A percentile compares a stretch with the other conserved stretches of the same genome.
These are phyloP conservation scores for Lucilia cuprina DNA, from an alignment of 1,140 invertebrate species.

Conservation along the genomic window DNA sequence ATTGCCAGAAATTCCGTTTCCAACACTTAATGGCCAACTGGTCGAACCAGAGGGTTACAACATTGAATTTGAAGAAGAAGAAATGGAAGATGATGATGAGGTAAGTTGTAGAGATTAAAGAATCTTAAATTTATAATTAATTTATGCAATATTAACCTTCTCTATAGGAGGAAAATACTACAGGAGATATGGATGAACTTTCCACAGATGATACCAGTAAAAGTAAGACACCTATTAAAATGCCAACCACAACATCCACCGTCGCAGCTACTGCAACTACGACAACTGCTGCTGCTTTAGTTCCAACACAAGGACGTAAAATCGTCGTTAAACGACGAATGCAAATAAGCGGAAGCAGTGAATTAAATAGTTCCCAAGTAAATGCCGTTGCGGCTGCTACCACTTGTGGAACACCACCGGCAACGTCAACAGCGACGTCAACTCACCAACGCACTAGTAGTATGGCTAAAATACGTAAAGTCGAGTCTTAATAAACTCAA, in stretches of 20 bases:
- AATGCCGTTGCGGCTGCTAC: background rate
- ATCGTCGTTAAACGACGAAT: slow-evolving; percentile 53
- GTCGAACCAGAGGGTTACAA: slow-evolving; percentile 56
- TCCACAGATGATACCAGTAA: slow-evolving; percentile 44
- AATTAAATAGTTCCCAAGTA: background rate
- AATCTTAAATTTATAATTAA: background rate
- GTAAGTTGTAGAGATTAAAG: background rate
- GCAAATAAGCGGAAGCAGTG: slow-evolving; percentile 28
- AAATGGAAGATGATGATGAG: slow-evolving; percentile 45
- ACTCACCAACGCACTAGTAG: background rate
- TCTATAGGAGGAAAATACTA: slow-evolving; percentile 47
- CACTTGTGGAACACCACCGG: background rate
- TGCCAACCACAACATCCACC: slow-evolving; percentile 25
- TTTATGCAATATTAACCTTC: background rate
- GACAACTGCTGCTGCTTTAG: slow-evolving; percentile 41
- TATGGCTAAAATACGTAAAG: slow-evolving; percentile 31
- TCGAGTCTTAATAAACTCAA: background rate
- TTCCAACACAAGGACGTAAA: slow-evolving; percentile 44
- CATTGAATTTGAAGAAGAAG: slow-evolving; percentile 60
- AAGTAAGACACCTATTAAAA: slow-evolving; percentile 21
- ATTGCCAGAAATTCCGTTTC: slow-evolving; percentile 71
- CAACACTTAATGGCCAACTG: slow-evolving; percentile 69
- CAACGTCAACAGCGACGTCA: background rate
- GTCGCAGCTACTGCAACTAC: slow-evolving; percentile 30
- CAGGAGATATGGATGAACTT: slow-evolving; percentile 53